Percentiles rank a stretch among this genome's conserved stretches.
Conservation (phyloP, 2,113 vertebrate species). For the Coptodon bakossiorum region DNA sequence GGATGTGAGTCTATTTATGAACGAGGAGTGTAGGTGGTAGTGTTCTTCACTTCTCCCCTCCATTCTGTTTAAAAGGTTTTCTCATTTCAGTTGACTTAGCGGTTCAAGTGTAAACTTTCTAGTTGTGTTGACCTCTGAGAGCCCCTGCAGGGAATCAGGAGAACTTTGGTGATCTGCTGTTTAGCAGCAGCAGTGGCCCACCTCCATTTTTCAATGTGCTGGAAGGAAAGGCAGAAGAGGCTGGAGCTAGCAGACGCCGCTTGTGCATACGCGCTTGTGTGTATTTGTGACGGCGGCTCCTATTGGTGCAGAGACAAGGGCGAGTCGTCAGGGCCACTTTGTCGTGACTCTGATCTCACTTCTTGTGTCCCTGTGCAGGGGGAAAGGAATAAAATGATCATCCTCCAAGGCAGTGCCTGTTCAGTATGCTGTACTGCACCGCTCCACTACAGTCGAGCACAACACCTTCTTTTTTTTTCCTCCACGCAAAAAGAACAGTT, state of each 20-base stretch:
- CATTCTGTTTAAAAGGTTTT: conserved; percentile 54
- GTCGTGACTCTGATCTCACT: conserved; percentile 16
- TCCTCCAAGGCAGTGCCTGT: conserved; percentile 1
- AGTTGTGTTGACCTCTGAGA: conserved; percentile 51
- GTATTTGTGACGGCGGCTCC: not conserved
- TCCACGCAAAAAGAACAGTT: conserved; percentile 18
- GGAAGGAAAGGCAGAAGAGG: conserved; percentile 37
- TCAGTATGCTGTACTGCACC: not conserved
- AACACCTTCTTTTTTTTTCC: conserved; percentile 9
- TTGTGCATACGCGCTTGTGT: not conserved
- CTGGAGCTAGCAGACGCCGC: conserved; percentile 7
- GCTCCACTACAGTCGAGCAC: conserved; percentile 23
- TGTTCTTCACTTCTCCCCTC: conserved; percentile 57
- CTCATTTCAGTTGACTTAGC: conserved; percentile 65
- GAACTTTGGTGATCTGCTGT: conserved; percentile 56
- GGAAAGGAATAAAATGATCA: conserved; percentile 9
- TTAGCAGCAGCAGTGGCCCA: conserved; percentile 57
- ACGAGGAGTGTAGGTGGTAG: conserved; percentile 68
- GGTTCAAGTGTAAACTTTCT: conserved; percentile 67
- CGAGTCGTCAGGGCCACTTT: conserved; percentile 10
- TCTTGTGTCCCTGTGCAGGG: not conserved
- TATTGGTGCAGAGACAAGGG: not conserved
- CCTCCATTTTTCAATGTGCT: conserved; percentile 42
- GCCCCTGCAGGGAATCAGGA: conserved; percentile 51
- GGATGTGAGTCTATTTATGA: conserved; percentile 63